Base-by-base conservation (phyloP, 37 sponge, comb jelly and placozoan genomes). In the Haliclona indistincta region DNA sequence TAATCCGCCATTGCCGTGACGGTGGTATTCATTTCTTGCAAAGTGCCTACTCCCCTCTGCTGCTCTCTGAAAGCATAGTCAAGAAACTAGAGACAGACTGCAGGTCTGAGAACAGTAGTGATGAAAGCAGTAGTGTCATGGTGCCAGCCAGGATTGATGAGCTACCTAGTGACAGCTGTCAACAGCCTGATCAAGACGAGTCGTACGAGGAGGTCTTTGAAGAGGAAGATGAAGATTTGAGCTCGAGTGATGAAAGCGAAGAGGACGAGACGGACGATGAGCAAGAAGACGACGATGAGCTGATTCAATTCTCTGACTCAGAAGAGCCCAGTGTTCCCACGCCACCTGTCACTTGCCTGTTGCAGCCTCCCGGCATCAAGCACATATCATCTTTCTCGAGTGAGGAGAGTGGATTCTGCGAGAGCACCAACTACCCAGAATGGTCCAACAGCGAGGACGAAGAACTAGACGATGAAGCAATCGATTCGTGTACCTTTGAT, bases 321-420 rank as follows among this genome's bases (percentile, higher is more conserved):
- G 13, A 17, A 8, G 8, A 8, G 8, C 13, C 49, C 49, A 17
- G 13, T 17, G 49, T 17, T 47, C 49, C 49, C 13, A 13, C 13
- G 49, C 8, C 13, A 8, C 49, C 49, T 47, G 13, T 20, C n/a
- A 58, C n/a, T 20, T 58, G 60, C 25, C 60, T n/a, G 26, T 6
- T 58, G 11, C 28, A 6, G 7, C 26, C 28, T 25, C 60, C 60
- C 7, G 13, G 11, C 28, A 20, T 58, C n/a, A 8, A 58, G 7
- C 60, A 58, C n/a, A 20, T n/a, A 8, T 58, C 60, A 20, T 58
- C 60, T 6, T 58, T 58, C 60, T 58, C 60, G 28, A 58, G 60
- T 20, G 60, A 58, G 7, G 60, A 58, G 28, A 58, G 60, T 20
- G 60, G 60, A 6, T 58, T 58, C n/a, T 58, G 60, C 25, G 60